A percentile compares a stretch with the other conserved stretches of the same genome.
These are phyloP conservation scores for Antrozous pallidus DNA, from an alignment of 2,797 vertebrate genomes.

Conservation along the genomic window DNA sequence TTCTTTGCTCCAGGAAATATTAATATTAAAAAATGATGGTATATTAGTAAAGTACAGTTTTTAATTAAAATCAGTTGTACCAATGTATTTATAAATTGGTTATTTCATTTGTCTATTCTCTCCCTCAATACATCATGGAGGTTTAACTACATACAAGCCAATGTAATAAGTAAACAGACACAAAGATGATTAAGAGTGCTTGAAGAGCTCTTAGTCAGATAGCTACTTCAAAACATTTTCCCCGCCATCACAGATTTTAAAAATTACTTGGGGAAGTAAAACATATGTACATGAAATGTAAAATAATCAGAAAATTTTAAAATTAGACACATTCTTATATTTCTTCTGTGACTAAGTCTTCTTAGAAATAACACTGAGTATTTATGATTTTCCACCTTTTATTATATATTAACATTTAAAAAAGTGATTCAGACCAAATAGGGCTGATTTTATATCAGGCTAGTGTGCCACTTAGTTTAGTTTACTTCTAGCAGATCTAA, in stretches of 20 bases:
- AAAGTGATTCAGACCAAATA: constrained; percentile 33
- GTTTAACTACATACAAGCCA: not conserved
- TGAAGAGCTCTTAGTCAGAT: not conserved
- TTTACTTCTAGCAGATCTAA: constrained; percentile 36
- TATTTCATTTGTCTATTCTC: not conserved
- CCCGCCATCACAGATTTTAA: constrained; percentile 43
- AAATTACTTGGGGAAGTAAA: constrained; percentile 42
- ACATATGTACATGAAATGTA: constrained; percentile 70
- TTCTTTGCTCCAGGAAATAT: not conserved
- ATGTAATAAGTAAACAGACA: constrained; percentile 28
- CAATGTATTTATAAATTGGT: not conserved
- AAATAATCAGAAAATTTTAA: constrained; percentile 64
- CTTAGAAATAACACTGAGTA: constrained; percentile 53
- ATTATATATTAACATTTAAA: constrained; percentile 49
- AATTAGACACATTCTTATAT: constrained; percentile 59
- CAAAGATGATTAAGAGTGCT: not conserved
- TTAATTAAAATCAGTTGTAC: not conserved
- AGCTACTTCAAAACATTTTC: constrained; percentile 12
- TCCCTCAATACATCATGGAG: not conserved
- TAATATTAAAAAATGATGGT: not conserved
- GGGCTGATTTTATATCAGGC: constrained; percentile 48
- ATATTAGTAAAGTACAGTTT: not conserved
- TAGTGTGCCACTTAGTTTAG: constrained; percentile 4
- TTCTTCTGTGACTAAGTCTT: constrained; percentile 64
- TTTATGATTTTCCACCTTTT: constrained; percentile 49